Percentiles rank a stretch among this genome's conserved stretches.
Conservation (phyloP, 2,113 vertebrate genomes). For the Vanacampus margaritifer region DNA sequence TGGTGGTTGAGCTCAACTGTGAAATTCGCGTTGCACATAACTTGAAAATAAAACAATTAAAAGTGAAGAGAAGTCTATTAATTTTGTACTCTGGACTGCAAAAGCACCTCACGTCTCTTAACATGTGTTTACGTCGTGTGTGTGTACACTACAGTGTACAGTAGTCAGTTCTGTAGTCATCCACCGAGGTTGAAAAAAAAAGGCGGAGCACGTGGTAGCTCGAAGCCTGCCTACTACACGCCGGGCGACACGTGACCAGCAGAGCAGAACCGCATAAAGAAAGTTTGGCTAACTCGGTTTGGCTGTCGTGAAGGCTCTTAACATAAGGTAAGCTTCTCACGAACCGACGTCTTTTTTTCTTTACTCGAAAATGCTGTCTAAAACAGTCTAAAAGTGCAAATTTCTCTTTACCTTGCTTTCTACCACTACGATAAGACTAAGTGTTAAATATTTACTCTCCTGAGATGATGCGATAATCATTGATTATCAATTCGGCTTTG, state of each 20-base stretch:
- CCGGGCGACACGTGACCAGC: conserved; percentile 35
- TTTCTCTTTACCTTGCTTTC: neutral
- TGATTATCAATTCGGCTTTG: too few relatives aligned
- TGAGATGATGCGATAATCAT: neutral
- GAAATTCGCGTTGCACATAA: conserved; percentile 81
- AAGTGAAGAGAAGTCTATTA: conserved; percentile 18
- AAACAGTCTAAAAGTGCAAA: neutral
- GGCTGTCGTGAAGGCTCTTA: neutral
- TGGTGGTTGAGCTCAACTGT: conserved; percentile 78
- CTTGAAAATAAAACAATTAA: conserved; percentile 75
- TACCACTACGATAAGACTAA: neutral
- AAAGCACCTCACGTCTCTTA: too few relatives aligned
- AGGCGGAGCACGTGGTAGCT: neutral
- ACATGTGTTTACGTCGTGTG: too few relatives aligned
- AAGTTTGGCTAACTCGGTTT: neutral
- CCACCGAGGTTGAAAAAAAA: too few relatives aligned
- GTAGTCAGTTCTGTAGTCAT: too few relatives aligned
- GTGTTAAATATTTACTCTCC: neutral
- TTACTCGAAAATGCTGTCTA: neutral
- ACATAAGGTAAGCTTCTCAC: conserved; percentile 23
- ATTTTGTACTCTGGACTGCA: neutral
- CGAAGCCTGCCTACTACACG: neutral
- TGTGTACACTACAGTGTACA: too few relatives aligned
- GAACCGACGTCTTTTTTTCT: rapidly evolving
- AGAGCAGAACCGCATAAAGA: neutral